Evolutionary conservation across 2,888 invertebrate genomes (phyloP).

Genomic region (Melinaea marsaeus): DNA sequence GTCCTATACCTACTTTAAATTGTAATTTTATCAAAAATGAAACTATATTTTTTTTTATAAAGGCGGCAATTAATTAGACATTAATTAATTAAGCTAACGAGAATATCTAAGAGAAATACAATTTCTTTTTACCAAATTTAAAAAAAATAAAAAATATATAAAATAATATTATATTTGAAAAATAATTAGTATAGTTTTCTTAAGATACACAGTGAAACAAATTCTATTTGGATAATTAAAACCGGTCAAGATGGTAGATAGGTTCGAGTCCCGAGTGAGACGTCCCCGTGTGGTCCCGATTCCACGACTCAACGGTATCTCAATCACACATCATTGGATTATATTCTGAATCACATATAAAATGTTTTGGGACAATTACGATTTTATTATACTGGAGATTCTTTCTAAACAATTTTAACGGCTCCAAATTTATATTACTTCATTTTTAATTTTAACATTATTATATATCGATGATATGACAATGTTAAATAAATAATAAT

Average conservation of each 20-base stretch:
- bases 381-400: background rate
- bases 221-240: slow-evolving; percentile 43
- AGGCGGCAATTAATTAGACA: background rate
- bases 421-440: too few relatives aligned
- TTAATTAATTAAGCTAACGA: background rate
- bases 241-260: slow-evolving; percentile 60
- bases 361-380: slow-evolving; percentile 13
- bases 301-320: slow-evolving; percentile 55
- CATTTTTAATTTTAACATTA: too few relatives aligned
- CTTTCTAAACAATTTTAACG: background rate
- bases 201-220: slow-evolving; percentile 31
- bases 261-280: slow-evolving; percentile 59
- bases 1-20: background rate
- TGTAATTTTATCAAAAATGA: background rate
- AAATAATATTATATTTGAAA: background rate
- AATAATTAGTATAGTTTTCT: slow-evolving; percentile 12
- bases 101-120: background rate
- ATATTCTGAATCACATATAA: slow-evolving; percentile 39
- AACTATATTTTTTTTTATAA: background rate
- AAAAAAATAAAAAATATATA: background rate
- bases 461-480: too few relatives aligned
- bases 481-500: too few relatives aligned
- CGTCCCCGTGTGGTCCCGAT: slow-evolving; percentile 66
- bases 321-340: slow-evolving; percentile 49
- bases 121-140: background rate